phyloP scores from a whole-genome alignment of 1,140 invertebrate genomes.

The Eupristina koningsbergeri region DNA sequence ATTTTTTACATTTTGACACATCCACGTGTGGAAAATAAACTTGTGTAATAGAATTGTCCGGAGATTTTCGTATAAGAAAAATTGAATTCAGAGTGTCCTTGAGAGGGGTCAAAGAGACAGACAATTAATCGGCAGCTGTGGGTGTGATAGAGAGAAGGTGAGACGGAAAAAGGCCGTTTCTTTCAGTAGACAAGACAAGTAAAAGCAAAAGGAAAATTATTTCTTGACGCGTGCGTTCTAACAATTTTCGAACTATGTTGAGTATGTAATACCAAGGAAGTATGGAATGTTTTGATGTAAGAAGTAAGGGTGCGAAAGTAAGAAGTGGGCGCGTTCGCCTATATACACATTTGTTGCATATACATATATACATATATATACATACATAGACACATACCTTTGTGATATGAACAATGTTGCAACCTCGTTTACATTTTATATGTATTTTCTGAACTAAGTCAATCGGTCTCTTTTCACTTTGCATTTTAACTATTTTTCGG shows the following conservation, averaged over 20 bases:
- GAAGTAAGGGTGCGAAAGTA: constrained; percentile 46
- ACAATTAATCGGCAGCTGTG: not conserved
- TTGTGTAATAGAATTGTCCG: too few species aligned
- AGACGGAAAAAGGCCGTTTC: constrained; percentile 9
- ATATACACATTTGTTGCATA: too few species aligned
- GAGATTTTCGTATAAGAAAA: too few species aligned
- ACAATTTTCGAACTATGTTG: constrained; percentile 46
- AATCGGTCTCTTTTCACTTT: constrained; percentile 26
- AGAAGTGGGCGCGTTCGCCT: constrained; percentile 41
- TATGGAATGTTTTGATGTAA: constrained; percentile 50
- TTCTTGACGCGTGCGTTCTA: not conserved
- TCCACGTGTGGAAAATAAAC: too few species aligned
- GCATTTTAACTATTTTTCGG: constrained; percentile 3
- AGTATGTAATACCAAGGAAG: constrained; percentile 50
- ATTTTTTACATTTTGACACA: too few species aligned
- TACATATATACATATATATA: too few species aligned
- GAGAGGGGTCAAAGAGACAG: too few species aligned
- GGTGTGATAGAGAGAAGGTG: not conserved
- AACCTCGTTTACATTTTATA: constrained; percentile 40
- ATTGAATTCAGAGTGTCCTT: too few species aligned
- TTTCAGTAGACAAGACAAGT: not conserved
- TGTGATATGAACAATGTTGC: constrained; percentile 32
- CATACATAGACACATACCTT: too few species aligned
- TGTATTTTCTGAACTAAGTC: constrained; percentile 12
- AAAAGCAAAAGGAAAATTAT: constrained; percentile 25